Conservation (phyloP, 2,113 vertebrate species). For the Boulengeromyrus knoepffleri region DNA sequence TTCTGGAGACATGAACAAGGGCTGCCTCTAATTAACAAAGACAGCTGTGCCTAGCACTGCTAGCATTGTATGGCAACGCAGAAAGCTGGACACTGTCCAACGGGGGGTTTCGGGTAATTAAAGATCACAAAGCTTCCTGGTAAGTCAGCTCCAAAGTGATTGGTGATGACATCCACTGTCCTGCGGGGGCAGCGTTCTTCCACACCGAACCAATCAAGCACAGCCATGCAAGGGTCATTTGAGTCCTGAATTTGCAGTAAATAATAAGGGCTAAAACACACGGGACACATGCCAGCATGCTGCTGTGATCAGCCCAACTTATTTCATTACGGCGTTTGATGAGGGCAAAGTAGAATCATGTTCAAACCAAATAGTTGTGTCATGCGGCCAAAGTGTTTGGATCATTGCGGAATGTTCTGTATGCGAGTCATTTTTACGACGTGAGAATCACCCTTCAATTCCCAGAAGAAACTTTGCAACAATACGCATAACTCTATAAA, state of each 20-base stretch:
- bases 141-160: conserved; percentile 31
- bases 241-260: conserved; percentile 27
- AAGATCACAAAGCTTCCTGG: conserved; percentile 37
- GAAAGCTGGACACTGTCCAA: not conserved
- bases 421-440: not conserved
- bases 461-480: not conserved
- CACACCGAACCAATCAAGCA: conserved; percentile 38
- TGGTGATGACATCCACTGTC: conserved; percentile 36
- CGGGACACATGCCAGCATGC: conserved; percentile 21
- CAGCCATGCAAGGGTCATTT: conserved; percentile 20
- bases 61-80: not conserved
- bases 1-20: conserved; percentile 16
- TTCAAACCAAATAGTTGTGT: not conserved
- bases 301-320: not conserved
- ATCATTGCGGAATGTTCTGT: not conserved
- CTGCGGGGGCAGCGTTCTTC: conserved; percentile 35
- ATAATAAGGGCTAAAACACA: conserved; percentile 12
- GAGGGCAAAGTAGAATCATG: not conserved
- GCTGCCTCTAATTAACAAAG: conserved; percentile 46
- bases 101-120: conserved; percentile 39
- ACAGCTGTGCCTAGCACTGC: conserved; percentile 21
- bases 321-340: not conserved
- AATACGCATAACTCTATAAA: not conserved
- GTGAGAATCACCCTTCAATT: not conserved
- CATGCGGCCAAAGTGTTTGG: not conserved